phyloP scores from a whole-genome alignment of 2,113 vertebrate genomes.

The Patagioenas fasciata region DNA sequence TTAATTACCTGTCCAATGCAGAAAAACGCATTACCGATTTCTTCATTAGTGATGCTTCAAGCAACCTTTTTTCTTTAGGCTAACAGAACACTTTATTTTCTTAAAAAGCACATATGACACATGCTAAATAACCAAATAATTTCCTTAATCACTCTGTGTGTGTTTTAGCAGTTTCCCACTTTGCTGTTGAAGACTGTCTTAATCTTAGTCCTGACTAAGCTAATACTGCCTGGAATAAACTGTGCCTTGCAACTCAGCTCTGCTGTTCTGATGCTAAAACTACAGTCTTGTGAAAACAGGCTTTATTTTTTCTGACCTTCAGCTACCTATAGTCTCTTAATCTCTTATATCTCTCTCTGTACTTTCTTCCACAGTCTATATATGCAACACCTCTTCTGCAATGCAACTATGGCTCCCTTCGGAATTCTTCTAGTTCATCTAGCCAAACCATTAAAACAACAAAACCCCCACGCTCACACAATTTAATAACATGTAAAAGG shows the following conservation, averaged over 20 bases:
- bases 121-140: background rate
- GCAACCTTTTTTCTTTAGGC: background rate
- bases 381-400: background rate
- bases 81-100: background rate
- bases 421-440: background rate
- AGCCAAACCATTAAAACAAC: background rate
- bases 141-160: background rate
- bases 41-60: background rate
- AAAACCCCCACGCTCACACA: background rate
- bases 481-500: background rate
- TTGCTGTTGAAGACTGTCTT: background rate
- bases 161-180: background rate
- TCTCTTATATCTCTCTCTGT: background rate
- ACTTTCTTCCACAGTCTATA: background rate
- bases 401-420: background rate
- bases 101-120: background rate
- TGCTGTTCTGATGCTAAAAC: background rate
- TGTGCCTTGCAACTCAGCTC: background rate
- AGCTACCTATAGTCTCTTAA: background rate
- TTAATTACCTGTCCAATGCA: conserved; percentile 14
- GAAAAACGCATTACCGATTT: background rate
- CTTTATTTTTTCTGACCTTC: background rate
- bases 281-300: background rate
- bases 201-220: background rate
- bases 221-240: background rate